Percentiles rank a stretch among this genome's conserved stretches.
Evolutionary conservation across 2,888 invertebrate genomes (phyloP).

Genomic region (Patella pellucida): DNA sequence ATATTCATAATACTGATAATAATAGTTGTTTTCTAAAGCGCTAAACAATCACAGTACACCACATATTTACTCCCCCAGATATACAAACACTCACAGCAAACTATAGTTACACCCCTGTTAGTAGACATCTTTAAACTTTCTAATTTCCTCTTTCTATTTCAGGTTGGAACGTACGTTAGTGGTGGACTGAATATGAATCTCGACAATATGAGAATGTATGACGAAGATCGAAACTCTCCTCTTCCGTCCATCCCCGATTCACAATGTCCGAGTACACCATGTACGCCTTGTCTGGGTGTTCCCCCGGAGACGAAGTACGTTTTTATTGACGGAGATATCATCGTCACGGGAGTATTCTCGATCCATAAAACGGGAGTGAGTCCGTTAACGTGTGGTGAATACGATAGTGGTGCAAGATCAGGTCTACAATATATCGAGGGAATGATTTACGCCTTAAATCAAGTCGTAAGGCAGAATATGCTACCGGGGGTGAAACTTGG

Average conservation of each 20-base stretch:
- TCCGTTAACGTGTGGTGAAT: conserved; percentile 52
- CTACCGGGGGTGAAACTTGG: conserved; percentile 46
- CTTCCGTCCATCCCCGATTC: conserved; percentile 49
- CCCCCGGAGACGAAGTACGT: conserved; percentile 49
- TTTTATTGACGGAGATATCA: conserved; percentile 58
- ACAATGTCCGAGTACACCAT: conserved; percentile 49
- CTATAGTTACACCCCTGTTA: no score
- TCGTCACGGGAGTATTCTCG: conserved; percentile 59
- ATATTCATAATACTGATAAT: no score
- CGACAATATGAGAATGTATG: conserved; percentile 52
- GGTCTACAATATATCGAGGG: conserved; percentile 53
- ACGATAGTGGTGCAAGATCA: conserved; percentile 36
- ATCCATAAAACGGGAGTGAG: conserved; percentile 46
- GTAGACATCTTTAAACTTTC: no score
- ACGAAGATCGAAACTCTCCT: conserved; percentile 34
- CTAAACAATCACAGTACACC: no score
- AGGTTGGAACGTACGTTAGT: conserved; percentile 59
- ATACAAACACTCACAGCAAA: no score
- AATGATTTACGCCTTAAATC: conserved; percentile 52
- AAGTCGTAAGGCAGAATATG: conserved; percentile 32
- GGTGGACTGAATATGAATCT: conserved; percentile 44
- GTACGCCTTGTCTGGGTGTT: conserved; percentile 52
- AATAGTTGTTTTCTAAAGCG: no score
- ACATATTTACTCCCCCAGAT: no score
- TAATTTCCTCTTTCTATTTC: neutral